phyloP scores from a whole-genome alignment of 2,797 vertebrate genomes.

The Crossoptilon crossoptilon region DNA sequence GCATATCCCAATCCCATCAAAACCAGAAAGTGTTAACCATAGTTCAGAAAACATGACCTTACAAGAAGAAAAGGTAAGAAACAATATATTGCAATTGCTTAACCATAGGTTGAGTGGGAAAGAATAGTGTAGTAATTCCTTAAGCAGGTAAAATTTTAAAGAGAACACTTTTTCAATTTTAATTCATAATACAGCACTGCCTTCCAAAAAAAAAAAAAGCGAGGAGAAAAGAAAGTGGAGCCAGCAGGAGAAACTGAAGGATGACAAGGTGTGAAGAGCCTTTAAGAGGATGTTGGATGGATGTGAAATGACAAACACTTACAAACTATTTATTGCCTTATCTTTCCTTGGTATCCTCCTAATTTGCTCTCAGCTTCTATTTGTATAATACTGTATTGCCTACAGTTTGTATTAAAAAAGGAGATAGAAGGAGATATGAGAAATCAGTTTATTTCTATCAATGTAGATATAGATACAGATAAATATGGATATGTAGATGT shows the following conservation, averaged over 20 bases:
- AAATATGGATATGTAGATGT: no score
- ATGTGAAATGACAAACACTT: neutral
- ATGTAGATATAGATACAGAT: neutral
- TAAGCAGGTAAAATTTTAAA: conserved; percentile 79
- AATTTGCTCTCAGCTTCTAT: neutral
- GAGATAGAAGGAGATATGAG: neutral
- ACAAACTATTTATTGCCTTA: neutral
- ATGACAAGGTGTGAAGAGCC: neutral
- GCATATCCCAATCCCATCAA: conserved; percentile 48
- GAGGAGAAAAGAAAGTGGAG: neutral
- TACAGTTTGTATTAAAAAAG: neutral
- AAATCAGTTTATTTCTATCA: neutral
- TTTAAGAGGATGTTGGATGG: neutral
- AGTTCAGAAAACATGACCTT: conserved; percentile 68
- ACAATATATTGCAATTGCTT: conserved; percentile 72
- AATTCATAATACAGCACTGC: neutral
- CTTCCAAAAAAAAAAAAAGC: neutral
- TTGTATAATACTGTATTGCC: neutral
- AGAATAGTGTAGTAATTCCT: conserved; percentile 74
- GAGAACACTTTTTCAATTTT: neutral
- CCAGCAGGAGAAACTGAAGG: neutral
- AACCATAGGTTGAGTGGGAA: conserved; percentile 67
- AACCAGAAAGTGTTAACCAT: conserved; percentile 57
- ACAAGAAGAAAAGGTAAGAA: conserved; percentile 83
- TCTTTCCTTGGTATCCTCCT: neutral